Evolutionary conservation across 2,888 invertebrate species (phyloP), one percentile per base, ranked within the genome.

Genomic region (Caenorhabditis angaria): DNA sequence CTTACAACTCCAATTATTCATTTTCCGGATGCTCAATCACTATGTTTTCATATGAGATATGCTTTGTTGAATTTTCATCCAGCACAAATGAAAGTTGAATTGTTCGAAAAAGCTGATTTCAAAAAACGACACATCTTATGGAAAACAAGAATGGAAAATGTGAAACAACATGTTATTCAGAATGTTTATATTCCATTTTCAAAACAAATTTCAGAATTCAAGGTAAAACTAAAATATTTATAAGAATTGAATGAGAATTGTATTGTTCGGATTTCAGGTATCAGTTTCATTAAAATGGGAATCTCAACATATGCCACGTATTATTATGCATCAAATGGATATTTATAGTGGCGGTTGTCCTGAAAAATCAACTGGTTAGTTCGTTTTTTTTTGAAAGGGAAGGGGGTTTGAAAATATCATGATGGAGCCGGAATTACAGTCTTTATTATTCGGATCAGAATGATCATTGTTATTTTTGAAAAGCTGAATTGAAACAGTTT

Each of bases 51-150:
- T 47, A 35, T 64, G 20, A 57, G 62, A 61, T 72, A 67, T 24
- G 72, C 72, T 6, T 47, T 72, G n/a, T 32, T 72, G 6, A 64
- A 67, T 32, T 72, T 67, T 29, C 72, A 72, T 67, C 72, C 72
- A 27, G 72, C 64, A 18, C 66, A 64, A 67, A 64, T 72, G 67
- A 67, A 67, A 55, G 66, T 65, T 2, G 71, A 71, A 59, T 28
- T 67, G 6, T 54, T 56, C 14, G 27, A 32, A 1, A 67, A 67
- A 47, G 66, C 56, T 14, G 61, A 67, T 32, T 22, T 35, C 29
- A 59, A 54, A 1, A 63, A 66, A 50, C 66, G 66, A 29, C 71
- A 66, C 25, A 71, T 66, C 22, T 35, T 67, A 28, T 72, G 72
- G 72, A 67, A 67, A 41, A 72, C 72, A 0, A 25, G 67, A 59